These are phyloP conservation scores for Vespertilio murinus DNA, from an alignment of 2,797 vertebrate species.

Conservation along the genomic window DNA sequence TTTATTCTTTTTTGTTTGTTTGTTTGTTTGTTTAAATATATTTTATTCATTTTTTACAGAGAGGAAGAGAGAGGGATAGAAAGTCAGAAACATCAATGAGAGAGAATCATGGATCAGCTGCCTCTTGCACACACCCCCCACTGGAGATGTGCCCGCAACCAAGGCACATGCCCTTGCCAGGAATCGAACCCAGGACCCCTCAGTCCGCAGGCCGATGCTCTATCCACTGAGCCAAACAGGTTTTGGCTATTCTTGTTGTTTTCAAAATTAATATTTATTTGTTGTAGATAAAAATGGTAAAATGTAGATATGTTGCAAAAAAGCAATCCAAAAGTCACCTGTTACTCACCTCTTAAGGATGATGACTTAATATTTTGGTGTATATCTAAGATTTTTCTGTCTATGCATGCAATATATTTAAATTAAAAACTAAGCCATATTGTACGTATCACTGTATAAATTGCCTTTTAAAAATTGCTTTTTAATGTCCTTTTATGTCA, in stretches of 20 bases:
- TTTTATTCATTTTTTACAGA: no score
- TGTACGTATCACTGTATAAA: background rate
- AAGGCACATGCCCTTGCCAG: no score
- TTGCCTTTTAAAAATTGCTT: conserved; percentile 26
- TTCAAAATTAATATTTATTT: conserved; percentile 30
- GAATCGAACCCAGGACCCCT: no score
- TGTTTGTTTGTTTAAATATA: no score
- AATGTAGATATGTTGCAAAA: background rate
- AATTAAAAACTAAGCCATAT: conserved; percentile 1
- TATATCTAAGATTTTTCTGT: conserved; percentile 20
- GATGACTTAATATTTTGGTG: background rate
- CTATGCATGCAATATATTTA: background rate
- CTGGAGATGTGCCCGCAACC: no score
- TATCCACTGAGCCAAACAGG: no score
- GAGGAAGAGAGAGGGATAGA: no score
- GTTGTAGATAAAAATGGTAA: background rate
- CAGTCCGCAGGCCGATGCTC: no score
- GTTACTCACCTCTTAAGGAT: background rate
- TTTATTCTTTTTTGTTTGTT: background rate
- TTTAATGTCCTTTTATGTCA: conserved; percentile 18
- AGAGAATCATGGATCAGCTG: no score
- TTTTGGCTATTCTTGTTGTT: background rate
- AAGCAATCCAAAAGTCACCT: background rate
- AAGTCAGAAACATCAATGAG: no score
- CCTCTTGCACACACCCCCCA: no score